These are phyloP conservation scores for Halictus ligatus DNA, from an alignment of 2,888 invertebrate species.

Conservation along the genomic window DNA sequence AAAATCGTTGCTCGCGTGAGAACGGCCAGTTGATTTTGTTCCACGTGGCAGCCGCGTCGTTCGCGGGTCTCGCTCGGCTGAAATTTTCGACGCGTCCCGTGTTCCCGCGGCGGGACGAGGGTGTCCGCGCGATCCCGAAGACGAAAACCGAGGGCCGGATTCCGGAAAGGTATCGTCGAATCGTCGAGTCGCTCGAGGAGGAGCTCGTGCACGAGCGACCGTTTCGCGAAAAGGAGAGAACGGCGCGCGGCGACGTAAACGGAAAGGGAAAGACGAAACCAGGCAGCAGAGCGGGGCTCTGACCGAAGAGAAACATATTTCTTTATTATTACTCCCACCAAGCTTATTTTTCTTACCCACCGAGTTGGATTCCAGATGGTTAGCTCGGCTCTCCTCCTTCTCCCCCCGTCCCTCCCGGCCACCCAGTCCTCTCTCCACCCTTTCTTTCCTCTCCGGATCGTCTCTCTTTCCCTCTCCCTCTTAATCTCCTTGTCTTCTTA, in stretches of 20 bases:
- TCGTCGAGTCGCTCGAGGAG: background rate
- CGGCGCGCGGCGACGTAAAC: constrained; percentile 12
- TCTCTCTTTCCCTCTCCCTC: constrained; percentile 15
- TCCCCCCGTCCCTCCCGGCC: constrained; percentile 13
- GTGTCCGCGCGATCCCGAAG: background rate
- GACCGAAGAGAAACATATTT: constrained; percentile 83
- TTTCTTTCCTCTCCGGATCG: background rate
- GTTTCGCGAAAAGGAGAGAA: constrained; percentile 39
- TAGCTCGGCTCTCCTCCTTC: constrained; percentile 65
- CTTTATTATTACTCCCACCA: constrained; percentile 84
- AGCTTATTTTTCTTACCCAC: constrained; percentile 83
- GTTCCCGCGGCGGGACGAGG: background rate
- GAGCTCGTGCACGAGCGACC: constrained; percentile 21
- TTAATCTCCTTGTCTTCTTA: constrained; percentile 50
- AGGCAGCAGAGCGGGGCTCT: constrained; percentile 65
- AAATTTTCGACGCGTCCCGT: constrained; percentile 22
- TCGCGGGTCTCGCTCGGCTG: constrained; percentile 13
- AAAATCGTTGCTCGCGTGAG: constrained; percentile 43
- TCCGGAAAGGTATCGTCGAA: background rate
- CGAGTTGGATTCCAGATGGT: constrained; percentile 82
- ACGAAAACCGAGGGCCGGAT: background rate
- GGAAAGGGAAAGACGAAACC: constrained; percentile 45
- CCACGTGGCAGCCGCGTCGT: constrained; percentile 7
- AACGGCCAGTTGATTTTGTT: constrained; percentile 33
- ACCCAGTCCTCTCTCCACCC: background rate